Percentiles rank a stretch among this genome's conserved stretches.
Conservation (phyloP, 2,888 invertebrate genomes). For the Bruchidius siliquastri region DNA sequence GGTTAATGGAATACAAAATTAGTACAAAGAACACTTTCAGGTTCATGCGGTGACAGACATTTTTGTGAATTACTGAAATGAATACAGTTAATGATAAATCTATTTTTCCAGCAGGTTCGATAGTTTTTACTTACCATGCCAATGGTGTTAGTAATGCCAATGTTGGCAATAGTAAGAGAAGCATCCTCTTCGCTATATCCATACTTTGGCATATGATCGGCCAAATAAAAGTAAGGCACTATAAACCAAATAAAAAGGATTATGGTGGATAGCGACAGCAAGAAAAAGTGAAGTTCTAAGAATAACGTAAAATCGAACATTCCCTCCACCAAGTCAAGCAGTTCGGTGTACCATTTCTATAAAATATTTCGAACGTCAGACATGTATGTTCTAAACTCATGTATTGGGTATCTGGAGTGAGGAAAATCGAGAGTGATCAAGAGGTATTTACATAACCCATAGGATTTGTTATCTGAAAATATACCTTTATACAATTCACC, state of each 20-base stretch:
- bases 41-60: no score
- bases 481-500: no score
- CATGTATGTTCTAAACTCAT: neutral
- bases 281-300: conserved; percentile 69
- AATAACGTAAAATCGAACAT: conserved; percentile 79
- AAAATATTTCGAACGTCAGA: conserved; percentile 32
- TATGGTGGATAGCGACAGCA: conserved; percentile 81
- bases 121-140: conserved; percentile 65
- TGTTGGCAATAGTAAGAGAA: conserved; percentile 76
- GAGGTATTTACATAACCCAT: neutral
- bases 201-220: conserved; percentile 69
- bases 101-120: no score
- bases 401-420: neutral
- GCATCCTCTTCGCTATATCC: conserved; percentile 69
- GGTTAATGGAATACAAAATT: no score
- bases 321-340: conserved; percentile 61
- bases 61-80: no score
- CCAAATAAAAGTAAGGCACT: conserved; percentile 90
- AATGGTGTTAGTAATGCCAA: conserved; percentile 85
- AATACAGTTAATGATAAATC: no score
- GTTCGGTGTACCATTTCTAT: conserved; percentile 69
- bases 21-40: no score
- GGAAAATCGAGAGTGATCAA: neutral
- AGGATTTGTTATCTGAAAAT: no score
- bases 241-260: conserved; percentile 91